Evolutionary conservation across 2,888 invertebrate species (phyloP), one percentile per base, ranked within the genome.

Genomic region (Caprella mutica): DNA sequence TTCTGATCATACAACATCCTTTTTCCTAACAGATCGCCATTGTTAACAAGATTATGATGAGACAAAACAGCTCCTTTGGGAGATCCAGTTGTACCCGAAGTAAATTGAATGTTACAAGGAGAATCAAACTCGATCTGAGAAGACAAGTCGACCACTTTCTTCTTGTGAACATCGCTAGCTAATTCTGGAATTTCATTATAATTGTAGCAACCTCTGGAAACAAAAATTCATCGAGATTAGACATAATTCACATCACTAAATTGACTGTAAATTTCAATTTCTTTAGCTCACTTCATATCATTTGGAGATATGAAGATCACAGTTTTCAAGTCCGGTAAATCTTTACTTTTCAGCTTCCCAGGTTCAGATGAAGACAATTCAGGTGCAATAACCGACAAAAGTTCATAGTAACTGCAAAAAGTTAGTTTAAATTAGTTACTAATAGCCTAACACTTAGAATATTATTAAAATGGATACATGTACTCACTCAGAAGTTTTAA

Each of bases 51-150:
- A 61, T 79, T 80, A 68, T 81, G 80, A 69, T 92, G 89, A 2
- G 81, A 79, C 1, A 86, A 68, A 0, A 80, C 70, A 0, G 83
- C 80, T 2, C 85, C 90, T 72, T 91, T 91, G 0, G 90, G 86
- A 38, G 73, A 71, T n/a, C 84, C 83, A 0, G 90, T 87, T 1
- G 86, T 86, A 19, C 86, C 87, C 79, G 89, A 90, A 1, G 89
- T 88, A 69, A 88, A 89, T 70, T 87, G 81, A 66, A 92, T 82
- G 70, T 85, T 86, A 67, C 80, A 81, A 0, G 81, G 77, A 42
- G 79, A 78, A 70, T 84, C 83, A 33, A 85, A 80, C 50, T 80
- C 76, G 12, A 87, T 76, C 0, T 70, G 67, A 0, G 72, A 66
- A 68, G 83, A 81, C 53, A 77, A 68, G 39, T 74, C 69, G 14